Conservation (phyloP, 1,140 invertebrate species). For the Tetraneura akinire region DNA sequence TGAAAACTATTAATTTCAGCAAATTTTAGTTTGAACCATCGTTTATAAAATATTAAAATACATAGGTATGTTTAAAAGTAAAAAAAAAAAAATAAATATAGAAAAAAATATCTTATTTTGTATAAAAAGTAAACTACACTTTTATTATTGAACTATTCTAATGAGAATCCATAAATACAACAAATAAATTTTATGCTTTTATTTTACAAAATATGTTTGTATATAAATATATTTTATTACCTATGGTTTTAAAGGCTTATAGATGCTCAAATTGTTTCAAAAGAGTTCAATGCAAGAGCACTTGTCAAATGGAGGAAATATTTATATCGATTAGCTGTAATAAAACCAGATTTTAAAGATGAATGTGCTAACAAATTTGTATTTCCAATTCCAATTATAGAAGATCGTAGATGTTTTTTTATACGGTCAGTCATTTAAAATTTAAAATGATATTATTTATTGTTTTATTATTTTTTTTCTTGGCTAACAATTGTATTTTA, state of each 20-base stretch:
- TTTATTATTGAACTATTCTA: too few species aligned
- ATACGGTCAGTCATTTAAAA: slow-evolving; percentile 44
- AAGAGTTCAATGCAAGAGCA: slow-evolving; percentile 50
- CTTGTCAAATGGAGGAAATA: slow-evolving; percentile 52
- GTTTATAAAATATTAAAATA: too few species aligned
- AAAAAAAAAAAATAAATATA: too few species aligned
- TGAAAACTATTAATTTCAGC: too few species aligned
- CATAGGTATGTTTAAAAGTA: too few species aligned
- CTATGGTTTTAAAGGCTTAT: slow-evolving; percentile 24
- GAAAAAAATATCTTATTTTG: too few species aligned
- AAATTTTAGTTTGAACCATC: too few species aligned
- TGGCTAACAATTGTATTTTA: background rate
- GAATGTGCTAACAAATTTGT: slow-evolving; percentile 4
- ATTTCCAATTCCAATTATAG: slow-evolving; percentile 52
- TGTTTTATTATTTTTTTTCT: background rate
- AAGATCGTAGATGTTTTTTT: slow-evolving; percentile 51
- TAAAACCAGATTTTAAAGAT: slow-evolving; percentile 49
- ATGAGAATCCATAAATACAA: too few species aligned
- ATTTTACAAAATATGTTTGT: too few species aligned
- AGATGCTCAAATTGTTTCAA: slow-evolving; percentile 42
- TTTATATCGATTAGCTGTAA: slow-evolving; percentile 52
- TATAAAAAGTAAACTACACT: too few species aligned
- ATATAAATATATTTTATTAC: too few species aligned
- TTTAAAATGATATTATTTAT: background rate
- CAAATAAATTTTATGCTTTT: too few species aligned